Conservation (phyloP, 1,140 invertebrate genomes). For the Drosophila triauraria region DNA sequence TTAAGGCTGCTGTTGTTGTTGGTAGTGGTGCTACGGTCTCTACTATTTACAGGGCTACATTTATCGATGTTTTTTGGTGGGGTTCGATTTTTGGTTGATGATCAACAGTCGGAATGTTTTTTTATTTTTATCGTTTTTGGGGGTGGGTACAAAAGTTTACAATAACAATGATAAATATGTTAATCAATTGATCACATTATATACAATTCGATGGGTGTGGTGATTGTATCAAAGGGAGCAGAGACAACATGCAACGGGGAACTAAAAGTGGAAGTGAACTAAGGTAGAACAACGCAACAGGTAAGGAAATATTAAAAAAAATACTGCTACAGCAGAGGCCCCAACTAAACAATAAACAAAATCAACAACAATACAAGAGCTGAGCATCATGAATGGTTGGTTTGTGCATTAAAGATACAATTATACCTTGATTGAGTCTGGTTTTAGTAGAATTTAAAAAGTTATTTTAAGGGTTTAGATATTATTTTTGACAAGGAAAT, state of each 20-base stretch:
- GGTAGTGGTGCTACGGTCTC: constrained; percentile 73
- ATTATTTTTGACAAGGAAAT: background rate
- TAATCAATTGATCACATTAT: constrained; percentile 78
- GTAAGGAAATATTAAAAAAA: background rate
- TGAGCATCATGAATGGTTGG: constrained; percentile 5
- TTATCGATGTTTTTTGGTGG: constrained; percentile 41
- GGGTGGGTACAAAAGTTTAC: constrained; percentile 76
- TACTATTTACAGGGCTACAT: constrained; percentile 84
- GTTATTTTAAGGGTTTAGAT: background rate
- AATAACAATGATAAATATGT: constrained; percentile 80
- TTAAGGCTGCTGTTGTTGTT: constrained; percentile 74
- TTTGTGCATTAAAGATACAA: constrained; percentile 7
- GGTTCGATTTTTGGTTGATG: constrained; percentile 40
- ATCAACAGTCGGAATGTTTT: constrained; percentile 75
- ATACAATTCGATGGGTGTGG: constrained; percentile 68
- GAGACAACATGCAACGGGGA: constrained; percentile 30
- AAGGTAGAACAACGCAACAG: background rate
- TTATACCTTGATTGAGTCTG: background rate
- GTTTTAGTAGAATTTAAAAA: background rate
- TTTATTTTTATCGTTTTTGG: constrained; percentile 33
- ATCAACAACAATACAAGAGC: constrained; percentile 36
- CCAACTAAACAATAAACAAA: constrained; percentile 19
- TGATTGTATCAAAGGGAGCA: constrained; percentile 21
- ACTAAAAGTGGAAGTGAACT: background rate
- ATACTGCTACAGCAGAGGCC: constrained; percentile 3